Base-by-base conservation (phyloP, 2,888 invertebrate genomes). In the Phasia obesa region DNA sequence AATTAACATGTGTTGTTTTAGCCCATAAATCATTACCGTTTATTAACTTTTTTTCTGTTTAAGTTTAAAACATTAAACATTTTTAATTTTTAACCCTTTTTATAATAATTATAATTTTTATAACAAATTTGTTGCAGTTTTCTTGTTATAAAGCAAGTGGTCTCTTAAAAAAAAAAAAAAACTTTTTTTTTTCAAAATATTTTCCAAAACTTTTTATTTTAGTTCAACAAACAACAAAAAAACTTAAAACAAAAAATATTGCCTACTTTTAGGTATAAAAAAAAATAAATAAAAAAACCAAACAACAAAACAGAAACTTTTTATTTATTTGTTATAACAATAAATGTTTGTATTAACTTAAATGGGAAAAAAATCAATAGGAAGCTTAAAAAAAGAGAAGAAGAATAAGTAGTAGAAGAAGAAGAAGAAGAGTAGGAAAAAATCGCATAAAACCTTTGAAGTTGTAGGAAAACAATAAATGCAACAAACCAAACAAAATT, bases 391-490 rank as follows among this genome's bases (percentile, higher is more conserved):
- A 64, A 64, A 53, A 19, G 21, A 53, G 53, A 55, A 55, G 27
- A 64, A 64, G 11, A 35, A 35, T 35, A 35, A 35, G 35, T 11
- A 35, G 35, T n/a, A 35, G 35, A 35, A 35, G 35, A 5, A 35
- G 11, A 35, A n/a, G n/a, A n/a, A n/a, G 25, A 73, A 51, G 42
- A 60, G 31, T 42, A 64, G 53, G 31, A 69, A 77, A 69, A 60
- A 53, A 44, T 23, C 27, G 51, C 47, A 62, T 53, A 62, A 53
- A 79, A 55, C 80, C 83, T 83, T 83, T 83, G 83, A 83, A 75
- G 83, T 80, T 82, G 65, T 70, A 44, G 73, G 31, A 51, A 82
- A 79, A 83, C 83, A 83, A 83, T 83, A 75, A 83, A 76, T 79
- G 75, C 83, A 83, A 80, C 80, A 70, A 71, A 80, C 65, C 83